Evolutionary conservation across 2,888 invertebrate genomes (phyloP), one percentile per base, ranked within the genome.

Genomic region (Steinernema hermaphroditum): DNA sequence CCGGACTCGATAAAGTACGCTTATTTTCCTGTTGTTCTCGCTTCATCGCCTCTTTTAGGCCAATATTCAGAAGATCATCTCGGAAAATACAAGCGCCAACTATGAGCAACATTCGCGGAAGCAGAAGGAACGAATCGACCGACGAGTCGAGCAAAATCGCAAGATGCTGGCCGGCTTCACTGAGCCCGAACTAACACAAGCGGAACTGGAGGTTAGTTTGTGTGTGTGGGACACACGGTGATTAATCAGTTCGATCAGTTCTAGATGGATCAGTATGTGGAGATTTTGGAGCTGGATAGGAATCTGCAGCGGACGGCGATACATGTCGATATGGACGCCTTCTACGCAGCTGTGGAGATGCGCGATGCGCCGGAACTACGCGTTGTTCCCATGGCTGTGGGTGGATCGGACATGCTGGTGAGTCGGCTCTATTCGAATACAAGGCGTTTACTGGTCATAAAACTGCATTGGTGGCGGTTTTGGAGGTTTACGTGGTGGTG

Each of bases 261-360:
- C 72, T 79, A 90, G 90, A 89, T 89, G 81, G 88, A 89, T 75
- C 77, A 78, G 29, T 73, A 89, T 29, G 79, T 88, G 37, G 79
- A 78, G 41, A 81, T 84, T 24, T 82, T 90, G 70, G 89, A 90
- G 78, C 68, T 76, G 9, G 74, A 76, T 8, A 82, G 89, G 72
- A 88, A 89, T 81, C 82, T 90, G 41, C 43, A 37, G 73, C 85
- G 86, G 24, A 87, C 87, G 2, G 88, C 90, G 69, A 90, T 90
- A 4, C 90, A 91, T 80, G 86, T 91, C 50, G 91, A 91, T 82
- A 90, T 91, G 90, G 91, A 91, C 85, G 90, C 90, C 0, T 91
- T 90, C 82, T 91, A 88, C 85, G 91, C 91, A 27, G 89, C 90
- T 29, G 91, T 91, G 0, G 91, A 91, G 84, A 90, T 89, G 88